Evolutionary conservation across 2,113 vertebrate species (phyloP), one percentile per base, ranked within the genome.

Genomic region (Acinonyx jubatus): DNA sequence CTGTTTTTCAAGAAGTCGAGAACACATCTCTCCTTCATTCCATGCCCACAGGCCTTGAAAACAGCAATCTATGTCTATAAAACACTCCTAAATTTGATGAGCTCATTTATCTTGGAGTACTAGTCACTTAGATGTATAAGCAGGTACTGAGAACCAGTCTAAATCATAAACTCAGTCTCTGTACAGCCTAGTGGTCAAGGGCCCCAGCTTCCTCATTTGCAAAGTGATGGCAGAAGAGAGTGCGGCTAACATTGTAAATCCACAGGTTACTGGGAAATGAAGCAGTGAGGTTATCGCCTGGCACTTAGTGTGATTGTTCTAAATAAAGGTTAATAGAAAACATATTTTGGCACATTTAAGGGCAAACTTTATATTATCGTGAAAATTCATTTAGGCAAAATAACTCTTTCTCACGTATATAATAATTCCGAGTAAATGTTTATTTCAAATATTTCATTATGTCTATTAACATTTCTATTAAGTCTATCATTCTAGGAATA

Each of bases 71-170:
- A 0, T 15, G 25, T 23, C 0, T 41, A 50, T 52, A 29, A 89
- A 57, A 68, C 2, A 27, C 4, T 9, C 4, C 38, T 79, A 13
- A 80, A 23, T 19, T 29, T 50, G 21, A 74, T 48, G 1, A 5
- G 21, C 41, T 84, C 57, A 41, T 85, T 78, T 45, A 38, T 27
- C 5, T 88, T n/a, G 12, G 8, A 52, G 4, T 38, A 36, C 11
- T 18, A 41, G 69, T n/a, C 23, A n/a, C 7, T 2, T 33, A 15
- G 76, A 3, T 74, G 38, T 2, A 0, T 9, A 76, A 33, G n/a
- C 33, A 21, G 48, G 52, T 48, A 29, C 7, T 2, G 7, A 94
- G 61, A 76, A 9, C 31, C 2, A 1, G n/a, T 74, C 55, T 31
- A 65, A 65, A 15, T 38, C 68, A 55, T 2, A 3, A 29, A 57